Evolutionary conservation across 2,888 invertebrate species (phyloP).

Genomic region (Lordiphosa andalusiaca): DNA sequence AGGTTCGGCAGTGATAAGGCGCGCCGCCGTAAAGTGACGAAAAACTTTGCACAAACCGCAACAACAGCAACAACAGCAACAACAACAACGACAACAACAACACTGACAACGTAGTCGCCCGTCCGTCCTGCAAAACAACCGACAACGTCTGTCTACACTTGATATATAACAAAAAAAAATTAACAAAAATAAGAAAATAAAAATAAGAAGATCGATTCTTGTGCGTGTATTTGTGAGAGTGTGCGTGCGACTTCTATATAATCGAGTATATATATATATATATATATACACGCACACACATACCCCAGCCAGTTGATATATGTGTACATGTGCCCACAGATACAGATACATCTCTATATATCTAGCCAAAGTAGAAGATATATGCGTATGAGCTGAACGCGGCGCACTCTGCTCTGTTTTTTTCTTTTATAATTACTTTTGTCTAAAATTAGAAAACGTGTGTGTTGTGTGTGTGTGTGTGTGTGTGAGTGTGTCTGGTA

Average conservation of each 20-base stretch:
- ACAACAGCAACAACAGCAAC: slow-evolving; percentile 27
- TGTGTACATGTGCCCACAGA: slow-evolving; percentile 8
- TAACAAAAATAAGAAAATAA: slow-evolving; percentile 1
- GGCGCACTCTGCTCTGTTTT: slow-evolving; percentile 77
- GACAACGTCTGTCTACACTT: slow-evolving; percentile 63
- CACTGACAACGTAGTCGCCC: slow-evolving; percentile 20
- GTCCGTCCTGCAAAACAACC: slow-evolving; percentile 58
- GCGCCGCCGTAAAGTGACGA: slow-evolving; percentile 13
- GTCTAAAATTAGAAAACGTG: slow-evolving; percentile 81
- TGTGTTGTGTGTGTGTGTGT: slow-evolving; percentile 57
- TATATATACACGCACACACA: slow-evolving; percentile 27
- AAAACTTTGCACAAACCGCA: slow-evolving; percentile 37
- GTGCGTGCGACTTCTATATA: slow-evolving; percentile 46
- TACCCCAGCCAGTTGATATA: neutral
- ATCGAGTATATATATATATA: slow-evolving; percentile 13
- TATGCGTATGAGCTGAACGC: slow-evolving; percentile 72
- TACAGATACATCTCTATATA: slow-evolving; percentile 43
- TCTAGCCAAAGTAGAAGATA: slow-evolving; percentile 71
- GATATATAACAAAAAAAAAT: slow-evolving; percentile 38
- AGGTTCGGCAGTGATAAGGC: slow-evolving; percentile 14
- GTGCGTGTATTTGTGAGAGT: slow-evolving; percentile 27
- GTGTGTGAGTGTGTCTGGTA: slow-evolving; percentile 69
- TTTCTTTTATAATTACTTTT: slow-evolving; percentile 80
- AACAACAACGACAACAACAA: slow-evolving; percentile 12
- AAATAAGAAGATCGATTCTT: slow-evolving; percentile 16